Conservation (phyloP, 2,888 invertebrate genomes). For the Hyposoter dolosus region DNA sequence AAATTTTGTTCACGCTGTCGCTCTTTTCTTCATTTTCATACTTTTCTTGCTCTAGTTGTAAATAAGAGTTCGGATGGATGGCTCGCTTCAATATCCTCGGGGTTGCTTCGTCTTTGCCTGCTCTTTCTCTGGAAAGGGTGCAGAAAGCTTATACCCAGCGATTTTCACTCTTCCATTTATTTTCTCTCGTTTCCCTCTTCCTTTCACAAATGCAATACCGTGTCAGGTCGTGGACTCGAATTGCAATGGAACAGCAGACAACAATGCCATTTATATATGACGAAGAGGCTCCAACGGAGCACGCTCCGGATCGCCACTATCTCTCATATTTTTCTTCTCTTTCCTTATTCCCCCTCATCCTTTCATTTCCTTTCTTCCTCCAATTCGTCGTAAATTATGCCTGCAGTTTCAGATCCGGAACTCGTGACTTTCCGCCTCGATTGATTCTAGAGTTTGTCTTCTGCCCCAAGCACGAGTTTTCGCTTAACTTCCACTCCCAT, state of each 20-base stretch:
- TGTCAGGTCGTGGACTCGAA: slow-evolving; percentile 35
- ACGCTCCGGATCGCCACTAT: slow-evolving; percentile 62
- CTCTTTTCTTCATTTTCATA: slow-evolving; percentile 32
- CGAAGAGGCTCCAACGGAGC: slow-evolving; percentile 60
- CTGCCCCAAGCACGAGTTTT: slow-evolving; percentile 50
- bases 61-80: slow-evolving; percentile 75
- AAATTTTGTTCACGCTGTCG: slow-evolving; percentile 69
- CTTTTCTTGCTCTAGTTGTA: slow-evolving; percentile 81
- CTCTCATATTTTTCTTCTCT: slow-evolving; percentile 33
- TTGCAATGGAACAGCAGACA: slow-evolving; percentile 34
- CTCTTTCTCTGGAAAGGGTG: slow-evolving; percentile 50
- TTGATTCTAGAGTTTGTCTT: slow-evolving; percentile 69
- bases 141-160: neutral
- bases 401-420: slow-evolving; percentile 61
- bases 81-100: slow-evolving; percentile 65
- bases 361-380: neutral
- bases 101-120: slow-evolving; percentile 76
- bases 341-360: neutral
- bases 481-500: slow-evolving; percentile 56
- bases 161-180: slow-evolving; percentile 6
- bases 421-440: slow-evolving; percentile 68
- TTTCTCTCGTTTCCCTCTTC: neutral
- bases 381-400: slow-evolving; percentile 62
- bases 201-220: slow-evolving; percentile 7
- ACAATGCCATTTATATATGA: slow-evolving; percentile 40